These are phyloP conservation scores for Oncorhynchus mykiss DNA, from an alignment of 2,113 vertebrate genomes.

Conservation along the genomic window DNA sequence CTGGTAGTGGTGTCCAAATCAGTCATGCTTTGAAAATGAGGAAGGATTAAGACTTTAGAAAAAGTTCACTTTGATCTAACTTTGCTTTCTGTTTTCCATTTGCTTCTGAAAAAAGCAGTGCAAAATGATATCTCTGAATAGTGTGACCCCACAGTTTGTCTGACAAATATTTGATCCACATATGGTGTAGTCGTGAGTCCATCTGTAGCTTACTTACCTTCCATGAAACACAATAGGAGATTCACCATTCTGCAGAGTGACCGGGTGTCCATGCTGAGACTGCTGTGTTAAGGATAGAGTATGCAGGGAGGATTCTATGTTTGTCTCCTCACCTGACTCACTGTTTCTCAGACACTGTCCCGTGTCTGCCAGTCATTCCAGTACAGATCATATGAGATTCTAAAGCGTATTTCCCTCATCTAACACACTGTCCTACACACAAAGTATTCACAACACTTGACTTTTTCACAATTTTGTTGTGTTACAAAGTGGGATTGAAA, in stretches of 20 bases:
- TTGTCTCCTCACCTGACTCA: slow-evolving; percentile 33
- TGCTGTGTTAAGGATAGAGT: not conserved
- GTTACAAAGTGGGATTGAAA: too few species aligned
- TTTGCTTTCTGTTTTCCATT: too few species aligned
- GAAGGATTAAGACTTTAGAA: not conserved
- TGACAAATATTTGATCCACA: not conserved
- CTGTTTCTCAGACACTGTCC: slow-evolving; percentile 8
- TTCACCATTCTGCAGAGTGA: slow-evolving; percentile 24
- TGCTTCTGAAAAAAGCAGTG: not conserved
- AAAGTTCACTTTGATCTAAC: not conserved
- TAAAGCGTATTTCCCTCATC: too few species aligned
- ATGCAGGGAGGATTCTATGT: not conserved
- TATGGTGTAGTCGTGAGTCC: not conserved
- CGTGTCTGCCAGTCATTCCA: not conserved
- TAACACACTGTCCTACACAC: too few species aligned
- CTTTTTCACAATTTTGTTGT: too few species aligned
- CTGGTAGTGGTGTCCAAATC: not conserved
- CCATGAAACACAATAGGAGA: slow-evolving; percentile 38
- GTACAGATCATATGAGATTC: not conserved
- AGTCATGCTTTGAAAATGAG: not conserved
- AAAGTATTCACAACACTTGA: too few species aligned
- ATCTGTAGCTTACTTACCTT: slow-evolving; percentile 50
- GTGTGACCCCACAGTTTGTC: not conserved
- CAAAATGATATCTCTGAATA: not conserved
- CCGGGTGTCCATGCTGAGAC: slow-evolving; percentile 43